phyloP scores from a whole-genome alignment of 2,797 vertebrate genomes.

The Melopsittacus undulatus region DNA sequence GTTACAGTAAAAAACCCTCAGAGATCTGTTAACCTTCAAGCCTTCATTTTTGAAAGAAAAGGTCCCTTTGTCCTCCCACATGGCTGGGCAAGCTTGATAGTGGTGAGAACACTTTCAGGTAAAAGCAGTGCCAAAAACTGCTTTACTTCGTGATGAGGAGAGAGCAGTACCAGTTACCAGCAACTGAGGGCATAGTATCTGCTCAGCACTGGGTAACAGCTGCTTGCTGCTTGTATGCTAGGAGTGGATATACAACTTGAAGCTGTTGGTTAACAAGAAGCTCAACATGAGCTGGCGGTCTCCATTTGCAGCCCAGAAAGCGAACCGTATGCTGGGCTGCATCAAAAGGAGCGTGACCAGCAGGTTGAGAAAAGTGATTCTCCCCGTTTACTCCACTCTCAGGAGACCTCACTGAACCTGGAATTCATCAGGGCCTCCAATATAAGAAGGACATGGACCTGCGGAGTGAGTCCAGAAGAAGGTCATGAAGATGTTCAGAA shows the following conservation, averaged over 20 bases:
- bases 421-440: background rate
- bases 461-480: background rate
- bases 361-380: background rate
- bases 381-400: background rate
- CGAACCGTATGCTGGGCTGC: background rate
- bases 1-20: background rate
- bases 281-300: background rate
- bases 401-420: background rate
- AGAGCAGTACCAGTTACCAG: background rate
- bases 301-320: background rate
- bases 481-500: background rate
- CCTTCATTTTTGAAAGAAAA: background rate
- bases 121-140: background rate
- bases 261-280: background rate
- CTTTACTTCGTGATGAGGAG: background rate
- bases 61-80: background rate
- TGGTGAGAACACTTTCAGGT: background rate
- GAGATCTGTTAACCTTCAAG: background rate
- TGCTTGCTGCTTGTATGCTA: background rate
- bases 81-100: background rate
- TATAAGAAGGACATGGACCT: background rate
- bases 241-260: background rate
- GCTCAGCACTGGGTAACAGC: background rate
- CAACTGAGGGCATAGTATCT: background rate
- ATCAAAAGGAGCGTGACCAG: background rate